These are phyloP conservation scores for Garra rufa DNA, from an alignment of 2,113 vertebrate genomes.

Conservation along the genomic window DNA sequence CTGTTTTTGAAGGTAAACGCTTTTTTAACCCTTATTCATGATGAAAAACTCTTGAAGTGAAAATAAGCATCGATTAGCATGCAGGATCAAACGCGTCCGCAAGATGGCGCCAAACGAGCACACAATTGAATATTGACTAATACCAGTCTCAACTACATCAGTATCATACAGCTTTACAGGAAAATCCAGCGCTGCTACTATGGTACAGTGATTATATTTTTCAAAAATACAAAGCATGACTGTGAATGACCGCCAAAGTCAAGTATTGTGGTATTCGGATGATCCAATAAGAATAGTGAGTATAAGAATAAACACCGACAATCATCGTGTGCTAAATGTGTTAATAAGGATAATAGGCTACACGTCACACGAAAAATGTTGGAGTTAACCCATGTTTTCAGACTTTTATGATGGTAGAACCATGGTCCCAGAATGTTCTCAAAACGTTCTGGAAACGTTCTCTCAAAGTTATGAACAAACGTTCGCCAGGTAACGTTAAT, in stretches of 20 bases:
- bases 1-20: neutral
- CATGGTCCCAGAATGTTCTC: too few species aligned
- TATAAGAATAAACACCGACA: too few species aligned
- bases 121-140: neutral
- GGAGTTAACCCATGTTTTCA: too few species aligned
- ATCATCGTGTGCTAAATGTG: too few species aligned
- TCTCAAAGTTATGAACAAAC: too few species aligned
- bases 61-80: neutral
- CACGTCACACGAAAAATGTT: too few species aligned
- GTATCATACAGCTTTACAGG: neutral
- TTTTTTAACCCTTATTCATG: neutral
- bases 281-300: too few species aligned
- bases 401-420: too few species aligned
- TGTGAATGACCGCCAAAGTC: neutral
- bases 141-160: neutral
- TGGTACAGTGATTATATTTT: neutral
- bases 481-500: too few species aligned
- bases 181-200: neutral
- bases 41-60: neutral
- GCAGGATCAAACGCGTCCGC: neutral
- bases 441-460: too few species aligned
- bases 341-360: too few species aligned
- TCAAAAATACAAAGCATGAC: neutral
- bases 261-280: too few species aligned
- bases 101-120: neutral